Evolutionary conservation across 2,113 vertebrate genomes (phyloP), one percentile per base, ranked within the genome.

Genomic region (Lepisosteus osseus): DNA sequence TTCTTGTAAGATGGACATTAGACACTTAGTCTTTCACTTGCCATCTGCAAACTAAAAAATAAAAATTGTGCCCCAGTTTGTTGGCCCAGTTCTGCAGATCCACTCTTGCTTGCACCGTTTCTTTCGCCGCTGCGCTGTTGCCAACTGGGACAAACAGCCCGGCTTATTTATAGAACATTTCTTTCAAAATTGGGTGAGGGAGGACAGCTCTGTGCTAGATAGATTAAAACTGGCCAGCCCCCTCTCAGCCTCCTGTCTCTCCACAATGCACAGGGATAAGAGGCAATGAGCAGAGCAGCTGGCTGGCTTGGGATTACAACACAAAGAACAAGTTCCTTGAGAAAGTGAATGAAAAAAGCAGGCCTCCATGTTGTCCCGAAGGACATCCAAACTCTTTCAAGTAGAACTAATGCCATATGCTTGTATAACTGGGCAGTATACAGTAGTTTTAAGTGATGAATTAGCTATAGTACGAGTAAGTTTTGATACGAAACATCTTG

Each of bases 71-170:
- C 73, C 86, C 84, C 67, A 85, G 72, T 84, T 86, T 72, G 78
- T 73, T 74, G 79, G 78, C 85, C 84, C 71, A 81, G 59, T 84
- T 86, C 84, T 72, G 76, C 84, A 82, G 83, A 81, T 82, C 81
- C 83, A 79, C 86, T 80, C 77, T 85, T 78, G 83, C 86, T 87
- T 87, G 80, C 77, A 78, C 86, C 86, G 84, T 88, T 89, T 83
- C 83, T 86, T 87, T 87, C 74, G 82, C 86, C 81, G 83, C 44
- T 83, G 86, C 88, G 86, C 87, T 90, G 88, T 88, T 90, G 90
- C 88, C 87, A 91, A 92, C 86, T 91, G 86, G 88, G 89, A 85
- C 89, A 91, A 77, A 86, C 90, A 90, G 87, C 78, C 5, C 47
- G 78, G 85, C 82, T 89, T 92, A 91, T 89, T 90, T 91, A 89